Percentiles rank a stretch among this genome's conserved stretches.
These are phyloP conservation scores for Podilymbus podiceps DNA, from an alignment of 2,113 vertebrate genomes.

Conservation along the genomic window DNA sequence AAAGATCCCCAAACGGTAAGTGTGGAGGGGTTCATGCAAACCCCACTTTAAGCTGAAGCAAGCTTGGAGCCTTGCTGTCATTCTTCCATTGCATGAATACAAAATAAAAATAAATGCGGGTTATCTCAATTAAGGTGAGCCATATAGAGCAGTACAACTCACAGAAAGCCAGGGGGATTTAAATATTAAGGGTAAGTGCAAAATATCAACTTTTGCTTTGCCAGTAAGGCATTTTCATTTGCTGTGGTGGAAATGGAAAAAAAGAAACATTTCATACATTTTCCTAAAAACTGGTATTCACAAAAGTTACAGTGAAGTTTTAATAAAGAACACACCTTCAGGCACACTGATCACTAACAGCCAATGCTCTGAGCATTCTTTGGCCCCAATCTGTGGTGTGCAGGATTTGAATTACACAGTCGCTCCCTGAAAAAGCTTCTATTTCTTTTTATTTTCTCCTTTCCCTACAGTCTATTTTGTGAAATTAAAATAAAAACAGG, in stretches of 20 bases:
- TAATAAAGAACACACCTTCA: background rate
- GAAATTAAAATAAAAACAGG: background rate
- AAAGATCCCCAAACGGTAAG: background rate
- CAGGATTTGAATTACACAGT: background rate
- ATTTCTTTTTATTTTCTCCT: background rate
- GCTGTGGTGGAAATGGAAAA: background rate
- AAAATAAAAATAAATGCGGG: accelerated
- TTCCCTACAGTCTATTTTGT: background rate
- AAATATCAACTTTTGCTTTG: background rate
- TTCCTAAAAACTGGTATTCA: background rate
- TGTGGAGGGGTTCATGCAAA: background rate
- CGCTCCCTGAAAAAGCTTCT: accelerated
- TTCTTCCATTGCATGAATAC: background rate
- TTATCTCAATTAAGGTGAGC: background rate
- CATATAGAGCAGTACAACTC: accelerated
- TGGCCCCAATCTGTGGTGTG: background rate
- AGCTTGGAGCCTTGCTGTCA: background rate
- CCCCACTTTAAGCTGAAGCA: background rate
- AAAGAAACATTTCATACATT: background rate
- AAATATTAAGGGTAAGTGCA: background rate
- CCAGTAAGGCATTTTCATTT: background rate
- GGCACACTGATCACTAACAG: background rate
- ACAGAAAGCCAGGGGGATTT: too few relatives aligned
- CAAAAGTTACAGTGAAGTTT: background rate
- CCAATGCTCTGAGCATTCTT: accelerated